phyloP scores from a whole-genome alignment of 1,140 invertebrate species.

The Tigriopus japonicus region DNA sequence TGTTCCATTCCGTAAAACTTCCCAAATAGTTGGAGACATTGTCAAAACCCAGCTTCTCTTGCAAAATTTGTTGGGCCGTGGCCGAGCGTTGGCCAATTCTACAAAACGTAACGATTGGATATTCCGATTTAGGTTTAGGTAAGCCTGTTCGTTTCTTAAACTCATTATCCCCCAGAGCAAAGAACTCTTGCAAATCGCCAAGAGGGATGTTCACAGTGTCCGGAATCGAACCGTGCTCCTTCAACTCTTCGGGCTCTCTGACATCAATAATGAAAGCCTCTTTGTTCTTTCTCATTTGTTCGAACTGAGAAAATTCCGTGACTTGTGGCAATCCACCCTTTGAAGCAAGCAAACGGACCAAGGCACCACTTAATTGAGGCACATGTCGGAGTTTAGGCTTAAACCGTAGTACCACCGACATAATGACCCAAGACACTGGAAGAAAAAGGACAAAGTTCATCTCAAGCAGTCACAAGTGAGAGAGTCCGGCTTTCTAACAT shows the following conservation, averaged over 20 bases:
- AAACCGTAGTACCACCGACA: too few relatives aligned
- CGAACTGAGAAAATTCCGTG: too few relatives aligned
- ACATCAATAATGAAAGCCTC: not conserved
- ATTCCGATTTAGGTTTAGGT: not conserved
- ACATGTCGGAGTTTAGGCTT: too few relatives aligned
- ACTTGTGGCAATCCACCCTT: too few relatives aligned
- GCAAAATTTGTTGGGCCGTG: not conserved
- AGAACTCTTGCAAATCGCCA: not conserved
- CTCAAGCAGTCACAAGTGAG: too few relatives aligned
- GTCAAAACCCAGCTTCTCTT: not conserved
- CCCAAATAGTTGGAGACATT: not conserved
- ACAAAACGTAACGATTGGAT: not conserved
- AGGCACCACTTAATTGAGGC: too few relatives aligned
- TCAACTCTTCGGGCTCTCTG: not conserved
- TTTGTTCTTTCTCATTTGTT: too few relatives aligned
- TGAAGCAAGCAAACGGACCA: too few relatives aligned
- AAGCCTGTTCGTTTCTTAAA: not conserved
- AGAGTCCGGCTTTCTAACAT: too few relatives aligned
- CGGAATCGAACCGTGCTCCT: not conserved
- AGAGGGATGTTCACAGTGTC: not conserved
- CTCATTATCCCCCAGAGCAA: not conserved
- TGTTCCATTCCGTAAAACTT: not conserved
- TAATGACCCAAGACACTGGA: too few relatives aligned
- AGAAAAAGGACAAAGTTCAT: too few relatives aligned
- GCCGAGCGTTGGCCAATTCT: not conserved